Evolutionary conservation across 1,140 invertebrate species (phyloP).

Genomic region (Archegozetes longisetosus): DNA sequence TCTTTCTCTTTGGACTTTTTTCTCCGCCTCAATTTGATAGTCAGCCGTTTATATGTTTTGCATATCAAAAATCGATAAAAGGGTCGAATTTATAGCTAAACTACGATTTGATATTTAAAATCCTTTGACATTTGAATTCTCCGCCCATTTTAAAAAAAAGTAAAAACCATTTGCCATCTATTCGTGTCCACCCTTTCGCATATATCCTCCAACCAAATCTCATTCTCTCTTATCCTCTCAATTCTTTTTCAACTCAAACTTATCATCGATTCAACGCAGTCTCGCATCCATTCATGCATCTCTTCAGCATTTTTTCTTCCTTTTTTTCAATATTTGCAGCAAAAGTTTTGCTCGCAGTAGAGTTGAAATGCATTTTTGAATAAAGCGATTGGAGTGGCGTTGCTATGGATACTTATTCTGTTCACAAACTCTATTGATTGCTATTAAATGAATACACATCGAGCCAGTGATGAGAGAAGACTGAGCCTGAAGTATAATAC

Average conservation of each 20-base stretch:
- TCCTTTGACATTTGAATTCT: background rate
- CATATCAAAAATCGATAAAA: background rate
- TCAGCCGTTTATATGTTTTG: background rate
- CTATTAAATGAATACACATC: background rate
- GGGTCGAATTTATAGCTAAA: background rate
- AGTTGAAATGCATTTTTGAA: background rate
- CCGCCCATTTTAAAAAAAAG: background rate
- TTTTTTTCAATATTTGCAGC: background rate
- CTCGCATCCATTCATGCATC: background rate
- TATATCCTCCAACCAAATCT: background rate
- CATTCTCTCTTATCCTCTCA: background rate
- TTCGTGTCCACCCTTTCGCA: background rate
- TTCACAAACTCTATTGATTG: background rate
- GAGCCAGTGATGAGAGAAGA: background rate
- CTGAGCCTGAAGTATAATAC: background rate
- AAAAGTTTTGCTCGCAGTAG: background rate
- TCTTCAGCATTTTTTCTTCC: background rate
- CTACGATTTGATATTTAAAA: background rate
- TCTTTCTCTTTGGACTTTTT: background rate
- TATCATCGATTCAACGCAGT: background rate
- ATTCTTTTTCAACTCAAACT: background rate
- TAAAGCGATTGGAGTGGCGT: background rate
- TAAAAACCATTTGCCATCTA: background rate
- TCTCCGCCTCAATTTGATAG: background rate
- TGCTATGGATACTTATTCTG: background rate